A percentile compares a stretch with the other conserved stretches of the same genome.
Conservation (phyloP, 1,140 invertebrate species). For the Drosophila watanabei region DNA sequence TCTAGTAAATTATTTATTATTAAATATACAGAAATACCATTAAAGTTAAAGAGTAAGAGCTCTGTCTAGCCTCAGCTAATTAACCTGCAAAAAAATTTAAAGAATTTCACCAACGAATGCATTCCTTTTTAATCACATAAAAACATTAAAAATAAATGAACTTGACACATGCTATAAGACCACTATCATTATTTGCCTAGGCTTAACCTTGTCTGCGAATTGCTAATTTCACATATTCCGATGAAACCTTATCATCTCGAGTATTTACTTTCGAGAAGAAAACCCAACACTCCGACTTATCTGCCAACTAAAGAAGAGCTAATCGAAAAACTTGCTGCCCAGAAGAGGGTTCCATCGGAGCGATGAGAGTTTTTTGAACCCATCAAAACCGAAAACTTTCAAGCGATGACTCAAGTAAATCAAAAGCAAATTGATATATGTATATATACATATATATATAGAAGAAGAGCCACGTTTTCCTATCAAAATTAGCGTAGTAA, state of each 20-base stretch:
- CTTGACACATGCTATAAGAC: background rate
- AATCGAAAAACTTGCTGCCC: slow-evolving; percentile 2
- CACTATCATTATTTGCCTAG: background rate
- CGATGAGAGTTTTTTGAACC: slow-evolving; percentile 33
- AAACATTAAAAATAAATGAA: background rate
- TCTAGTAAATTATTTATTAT: background rate
- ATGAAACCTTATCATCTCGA: slow-evolving; percentile 1
- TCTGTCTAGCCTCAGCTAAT: background rate
- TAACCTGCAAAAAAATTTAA: too few species aligned
- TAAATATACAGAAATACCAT: too few species aligned
- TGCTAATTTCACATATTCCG: slow-evolving; percentile 4
- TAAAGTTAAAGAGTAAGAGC: too few species aligned
- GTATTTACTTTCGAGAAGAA: background rate
- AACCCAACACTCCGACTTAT: slow-evolving; percentile 2
- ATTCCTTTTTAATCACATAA: background rate
- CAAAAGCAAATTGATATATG: slow-evolving; percentile 16
- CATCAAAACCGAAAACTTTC: background rate
- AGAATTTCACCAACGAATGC: background rate
- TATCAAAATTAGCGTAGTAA: slow-evolving; percentile 66
- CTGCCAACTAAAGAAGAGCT: slow-evolving; percentile 2
- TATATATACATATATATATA: background rate
- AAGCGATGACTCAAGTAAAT: slow-evolving; percentile 45
- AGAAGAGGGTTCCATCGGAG: background rate
- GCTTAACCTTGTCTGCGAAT: background rate
- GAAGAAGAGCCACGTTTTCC: slow-evolving; percentile 23